Conservation (phyloP, 2,888 invertebrate species). For the Drosophila nr. perissopoda region DNA sequence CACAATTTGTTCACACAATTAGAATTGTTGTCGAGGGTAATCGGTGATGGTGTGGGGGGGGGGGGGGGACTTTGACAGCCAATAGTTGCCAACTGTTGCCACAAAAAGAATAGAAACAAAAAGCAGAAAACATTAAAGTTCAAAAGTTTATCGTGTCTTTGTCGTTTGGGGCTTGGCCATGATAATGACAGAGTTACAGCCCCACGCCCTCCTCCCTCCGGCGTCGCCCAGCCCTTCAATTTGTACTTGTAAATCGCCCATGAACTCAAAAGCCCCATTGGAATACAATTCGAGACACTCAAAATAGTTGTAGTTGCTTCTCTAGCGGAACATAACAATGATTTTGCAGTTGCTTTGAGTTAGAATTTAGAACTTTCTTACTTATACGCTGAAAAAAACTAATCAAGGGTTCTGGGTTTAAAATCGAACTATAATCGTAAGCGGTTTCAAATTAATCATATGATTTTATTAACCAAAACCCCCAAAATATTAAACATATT, state of each 20-base stretch:
- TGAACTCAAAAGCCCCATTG: slow-evolving; percentile 40
- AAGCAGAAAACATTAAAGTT: slow-evolving; percentile 48
- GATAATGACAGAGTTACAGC: slow-evolving; percentile 63
- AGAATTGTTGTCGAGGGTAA: slow-evolving; percentile 17
- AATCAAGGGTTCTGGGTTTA: background rate
- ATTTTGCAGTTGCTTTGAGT: background rate
- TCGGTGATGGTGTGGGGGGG: background rate
- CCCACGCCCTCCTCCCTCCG: background rate
- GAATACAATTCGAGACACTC: background rate
- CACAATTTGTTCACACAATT: slow-evolving; percentile 69
- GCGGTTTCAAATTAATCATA: background rate
- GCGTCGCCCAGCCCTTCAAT: slow-evolving; percentile 39
- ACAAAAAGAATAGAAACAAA: slow-evolving; percentile 54
- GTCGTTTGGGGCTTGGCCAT: slow-evolving; percentile 68
- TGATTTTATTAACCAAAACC: background rate
- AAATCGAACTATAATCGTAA: background rate
- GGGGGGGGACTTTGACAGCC: background rate
- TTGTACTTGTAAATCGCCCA: slow-evolving; percentile 65
- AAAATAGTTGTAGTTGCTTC: background rate
- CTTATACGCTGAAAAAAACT: background rate
- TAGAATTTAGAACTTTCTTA: background rate
- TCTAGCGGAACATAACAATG: background rate
- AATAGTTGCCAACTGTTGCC: slow-evolving; percentile 50
- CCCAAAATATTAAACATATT: background rate
- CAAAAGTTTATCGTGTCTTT: slow-evolving; percentile 74